Conservation (phyloP, 1,140 invertebrate genomes). For the Pissodes strobi region DNA sequence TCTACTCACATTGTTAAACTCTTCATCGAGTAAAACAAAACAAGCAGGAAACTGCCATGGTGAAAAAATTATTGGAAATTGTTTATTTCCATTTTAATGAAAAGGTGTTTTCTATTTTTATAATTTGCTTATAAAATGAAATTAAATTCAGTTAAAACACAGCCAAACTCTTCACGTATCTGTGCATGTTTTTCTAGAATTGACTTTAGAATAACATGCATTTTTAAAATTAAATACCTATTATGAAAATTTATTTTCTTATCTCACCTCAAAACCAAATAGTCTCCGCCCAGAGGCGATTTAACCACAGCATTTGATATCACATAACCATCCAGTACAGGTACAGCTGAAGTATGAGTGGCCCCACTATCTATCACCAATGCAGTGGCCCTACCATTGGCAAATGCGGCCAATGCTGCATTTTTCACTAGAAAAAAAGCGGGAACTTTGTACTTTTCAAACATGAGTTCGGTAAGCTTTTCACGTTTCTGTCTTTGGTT, state of each 20-base stretch:
- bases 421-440: conserved; percentile 96
- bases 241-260: too few relatives aligned
- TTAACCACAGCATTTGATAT: conserved; percentile 88
- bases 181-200: conserved; percentile 76
- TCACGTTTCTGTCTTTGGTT: conserved; percentile 85
- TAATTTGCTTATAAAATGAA: too few relatives aligned
- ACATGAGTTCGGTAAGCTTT: conserved; percentile 90
- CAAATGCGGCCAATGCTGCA: conserved; percentile 91
- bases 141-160: too few relatives aligned
- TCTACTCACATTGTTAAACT: too few relatives aligned
- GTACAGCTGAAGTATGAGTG: conserved; percentile 92
- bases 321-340: conserved; percentile 89
- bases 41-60: too few relatives aligned
- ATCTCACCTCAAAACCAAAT: conserved; percentile 32
- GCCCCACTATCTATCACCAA: conserved; percentile 92
- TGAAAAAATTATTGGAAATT: too few relatives aligned
- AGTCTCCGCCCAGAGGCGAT: conserved; percentile 77
- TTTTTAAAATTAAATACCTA: background rate
- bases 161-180: too few relatives aligned
- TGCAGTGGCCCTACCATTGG: conserved; percentile 89
- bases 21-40: too few relatives aligned
- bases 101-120: too few relatives aligned
- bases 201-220: background rate
- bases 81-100: too few relatives aligned
- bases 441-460: conserved; percentile 95